Conservation (phyloP, 2,797 vertebrate species). For the Cephalopachus bancanus region DNA sequence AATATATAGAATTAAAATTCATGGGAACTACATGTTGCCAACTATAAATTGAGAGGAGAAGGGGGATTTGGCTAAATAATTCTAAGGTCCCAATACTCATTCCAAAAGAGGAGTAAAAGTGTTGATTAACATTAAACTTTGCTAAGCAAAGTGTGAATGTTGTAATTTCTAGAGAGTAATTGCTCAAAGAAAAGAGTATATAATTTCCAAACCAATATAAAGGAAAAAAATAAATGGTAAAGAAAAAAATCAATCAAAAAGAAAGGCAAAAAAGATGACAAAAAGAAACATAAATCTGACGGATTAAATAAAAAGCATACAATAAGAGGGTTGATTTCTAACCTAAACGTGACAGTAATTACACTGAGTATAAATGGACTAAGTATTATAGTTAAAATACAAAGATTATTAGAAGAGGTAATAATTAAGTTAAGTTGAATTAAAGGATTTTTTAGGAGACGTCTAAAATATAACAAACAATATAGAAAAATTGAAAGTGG, state of each 20-base stretch:
- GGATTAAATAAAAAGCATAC: slow-evolving; percentile 4
- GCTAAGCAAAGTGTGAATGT: neutral
- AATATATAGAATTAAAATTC: slow-evolving; percentile 29
- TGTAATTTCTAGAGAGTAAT: neutral
- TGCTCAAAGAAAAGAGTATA: slow-evolving; percentile 3
- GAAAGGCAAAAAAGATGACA: neutral
- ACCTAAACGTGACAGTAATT: slow-evolving; percentile 15
- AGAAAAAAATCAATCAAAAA: slow-evolving; percentile 51
- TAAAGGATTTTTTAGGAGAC: slow-evolving; percentile 8
- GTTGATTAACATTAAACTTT: slow-evolving; percentile 14
- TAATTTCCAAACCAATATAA: neutral
- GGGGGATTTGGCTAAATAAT: neutral
- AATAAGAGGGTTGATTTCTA: slow-evolving; percentile 30
- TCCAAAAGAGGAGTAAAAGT: neutral
- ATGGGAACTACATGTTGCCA: neutral
- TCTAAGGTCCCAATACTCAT: neutral
- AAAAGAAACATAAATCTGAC: neutral
- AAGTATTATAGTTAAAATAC: slow-evolving; percentile 38
- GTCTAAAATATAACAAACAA: slow-evolving; percentile 28
- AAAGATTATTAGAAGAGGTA: neutral
- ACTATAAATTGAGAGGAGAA: neutral
- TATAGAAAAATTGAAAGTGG: neutral
- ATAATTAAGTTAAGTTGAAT: neutral
- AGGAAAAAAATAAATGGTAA: neutral
- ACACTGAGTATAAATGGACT: slow-evolving; percentile 56